Percentiles rank a stretch among this genome's conserved stretches.
phyloP scores from a whole-genome alignment of 2,888 invertebrate species.

The Drosophila prolongata region DNA sequence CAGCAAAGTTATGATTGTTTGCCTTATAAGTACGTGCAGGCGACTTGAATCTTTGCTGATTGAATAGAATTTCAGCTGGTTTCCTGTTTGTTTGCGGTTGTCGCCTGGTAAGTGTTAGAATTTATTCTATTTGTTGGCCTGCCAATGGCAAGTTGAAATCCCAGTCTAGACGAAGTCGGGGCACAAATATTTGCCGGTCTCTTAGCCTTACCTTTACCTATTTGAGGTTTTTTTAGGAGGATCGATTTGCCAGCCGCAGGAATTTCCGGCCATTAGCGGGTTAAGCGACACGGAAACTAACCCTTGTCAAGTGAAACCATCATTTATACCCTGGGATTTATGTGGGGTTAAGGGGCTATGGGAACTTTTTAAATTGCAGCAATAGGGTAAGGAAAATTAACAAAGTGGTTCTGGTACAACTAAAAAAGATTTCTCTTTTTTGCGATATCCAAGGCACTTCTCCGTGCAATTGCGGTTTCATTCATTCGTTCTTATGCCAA shows the following conservation, averaged over 20 bases:
- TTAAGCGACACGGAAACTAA: conserved; percentile 27
- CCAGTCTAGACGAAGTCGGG: conserved; percentile 27
- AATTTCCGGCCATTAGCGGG: conserved; percentile 28
- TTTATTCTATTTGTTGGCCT: conserved; percentile 37
- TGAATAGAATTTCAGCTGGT: conserved; percentile 54
- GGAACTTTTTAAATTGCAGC: background rate
- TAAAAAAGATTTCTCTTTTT: background rate
- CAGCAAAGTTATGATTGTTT: conserved; percentile 62
- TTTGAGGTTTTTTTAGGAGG: conserved; percentile 27
- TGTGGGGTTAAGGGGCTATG: too few species aligned
- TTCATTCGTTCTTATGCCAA: conserved; percentile 8
- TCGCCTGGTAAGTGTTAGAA: conserved; percentile 52
- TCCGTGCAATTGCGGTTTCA: conserved; percentile 6
- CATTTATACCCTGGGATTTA: background rate
- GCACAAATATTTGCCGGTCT: conserved; percentile 49
- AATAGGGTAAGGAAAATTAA: background rate
- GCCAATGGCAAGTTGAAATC: conserved; percentile 48
- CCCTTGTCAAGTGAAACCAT: conserved; percentile 1
- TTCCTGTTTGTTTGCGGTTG: conserved; percentile 57
- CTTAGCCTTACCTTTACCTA: conserved; percentile 39
- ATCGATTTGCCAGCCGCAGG: conserved; percentile 35
- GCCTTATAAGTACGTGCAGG: conserved; percentile 60
- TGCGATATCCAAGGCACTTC: background rate
- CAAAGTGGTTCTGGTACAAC: background rate
- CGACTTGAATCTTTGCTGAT: conserved; percentile 48